Conservation (phyloP, 2,888 invertebrate genomes). For the Acrocyrtus sp. region DNA sequence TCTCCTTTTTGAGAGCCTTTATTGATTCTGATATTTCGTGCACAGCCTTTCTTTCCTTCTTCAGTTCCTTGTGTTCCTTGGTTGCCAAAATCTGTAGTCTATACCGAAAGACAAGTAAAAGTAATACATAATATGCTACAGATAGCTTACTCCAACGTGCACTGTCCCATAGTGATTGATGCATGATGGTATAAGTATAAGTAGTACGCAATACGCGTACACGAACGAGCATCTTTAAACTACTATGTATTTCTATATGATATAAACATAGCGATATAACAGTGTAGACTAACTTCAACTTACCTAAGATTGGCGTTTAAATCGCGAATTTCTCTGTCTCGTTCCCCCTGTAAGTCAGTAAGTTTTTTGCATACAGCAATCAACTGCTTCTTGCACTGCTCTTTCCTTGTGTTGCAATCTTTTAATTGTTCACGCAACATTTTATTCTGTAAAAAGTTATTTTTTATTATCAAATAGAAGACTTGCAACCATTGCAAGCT, state of each 20-base stretch:
- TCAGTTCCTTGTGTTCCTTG: conserved; percentile 51
- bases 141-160: too few relatives aligned
- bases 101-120: too few relatives aligned
- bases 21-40: conserved; percentile 38
- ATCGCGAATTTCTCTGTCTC: conserved; percentile 46
- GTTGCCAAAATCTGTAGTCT: conserved; percentile 54
- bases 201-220: too few relatives aligned
- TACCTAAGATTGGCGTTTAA: conserved; percentile 57
- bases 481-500: too few relatives aligned
- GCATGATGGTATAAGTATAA: too few relatives aligned
- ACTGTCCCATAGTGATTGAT: too few relatives aligned
- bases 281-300: not conserved
- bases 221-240: too few relatives aligned
- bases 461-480: too few relatives aligned
- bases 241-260: not conserved
- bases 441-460: conserved; percentile 42
- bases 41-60: conserved; percentile 48
- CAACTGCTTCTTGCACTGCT: conserved; percentile 47
- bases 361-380: conserved; percentile 38
- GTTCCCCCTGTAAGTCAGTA: conserved; percentile 30
- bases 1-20: conserved; percentile 18
- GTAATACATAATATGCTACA: conserved; percentile 6
- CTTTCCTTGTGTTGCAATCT: conserved; percentile 34
- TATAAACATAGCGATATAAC: not conserved
- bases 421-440: conserved; percentile 26